A percentile compares a stretch with the other conserved stretches of the same genome.
phyloP scores from a whole-genome alignment of 2,113 vertebrate genomes.

The Aviceda subcristata region DNA sequence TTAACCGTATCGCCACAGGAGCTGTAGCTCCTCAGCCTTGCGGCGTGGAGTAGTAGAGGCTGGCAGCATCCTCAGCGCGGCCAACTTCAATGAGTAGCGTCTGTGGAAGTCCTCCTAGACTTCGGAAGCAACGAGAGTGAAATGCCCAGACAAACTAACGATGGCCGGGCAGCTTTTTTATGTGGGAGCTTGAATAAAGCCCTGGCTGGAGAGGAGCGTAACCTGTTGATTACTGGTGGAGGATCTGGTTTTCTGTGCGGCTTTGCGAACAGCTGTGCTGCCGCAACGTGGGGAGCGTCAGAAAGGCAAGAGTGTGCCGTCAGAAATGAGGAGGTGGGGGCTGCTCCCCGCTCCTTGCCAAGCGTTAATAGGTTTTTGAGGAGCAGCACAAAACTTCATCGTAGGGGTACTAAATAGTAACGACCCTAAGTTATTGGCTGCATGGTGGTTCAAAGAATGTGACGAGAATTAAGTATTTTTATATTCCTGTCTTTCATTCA shows the following conservation, averaged over 20 bases:
- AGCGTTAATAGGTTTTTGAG: neutral
- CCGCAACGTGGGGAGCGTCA: neutral
- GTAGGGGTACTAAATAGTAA: neutral
- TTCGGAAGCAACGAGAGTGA: neutral
- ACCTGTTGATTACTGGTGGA: neutral
- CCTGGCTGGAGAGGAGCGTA: neutral
- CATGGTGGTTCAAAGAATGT: neutral
- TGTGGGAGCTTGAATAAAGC: neutral
- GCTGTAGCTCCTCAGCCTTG: neutral
- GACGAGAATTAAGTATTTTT: neutral
- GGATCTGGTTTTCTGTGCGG: neutral
- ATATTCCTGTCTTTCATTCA: neutral
- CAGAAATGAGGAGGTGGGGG: neutral
- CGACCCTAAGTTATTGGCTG: neutral
- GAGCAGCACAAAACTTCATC: neutral
- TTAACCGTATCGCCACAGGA: neutral
- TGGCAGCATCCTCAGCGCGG: neutral
- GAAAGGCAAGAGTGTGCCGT: neutral
- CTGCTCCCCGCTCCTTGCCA: neutral
- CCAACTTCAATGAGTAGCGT: neutral
- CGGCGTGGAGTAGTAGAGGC: neutral
- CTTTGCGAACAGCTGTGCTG: neutral
- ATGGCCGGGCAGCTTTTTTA: neutral
- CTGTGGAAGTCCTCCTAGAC: neutral
- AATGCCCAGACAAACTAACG: neutral